These are phyloP conservation scores for Chiloscyllium plagiosum DNA, from an alignment of 2,113 vertebrate species.

Conservation along the genomic window DNA sequence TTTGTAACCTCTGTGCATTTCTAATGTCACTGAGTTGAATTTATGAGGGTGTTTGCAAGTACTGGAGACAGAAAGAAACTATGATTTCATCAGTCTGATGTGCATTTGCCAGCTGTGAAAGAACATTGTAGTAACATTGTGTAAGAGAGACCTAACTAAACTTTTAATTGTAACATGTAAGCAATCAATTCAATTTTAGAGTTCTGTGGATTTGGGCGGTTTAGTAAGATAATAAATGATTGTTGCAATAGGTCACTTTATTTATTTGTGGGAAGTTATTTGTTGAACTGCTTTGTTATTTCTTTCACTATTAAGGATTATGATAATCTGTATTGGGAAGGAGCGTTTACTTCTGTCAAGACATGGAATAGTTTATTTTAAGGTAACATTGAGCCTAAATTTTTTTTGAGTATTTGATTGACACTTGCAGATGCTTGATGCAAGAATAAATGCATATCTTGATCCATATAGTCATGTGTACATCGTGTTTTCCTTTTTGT, in stretches of 20 bases:
- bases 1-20: background rate
- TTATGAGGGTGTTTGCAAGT: background rate
- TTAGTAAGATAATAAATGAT: background rate
- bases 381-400: background rate
- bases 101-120: background rate
- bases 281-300: background rate
- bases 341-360: background rate
- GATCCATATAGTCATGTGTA: background rate
- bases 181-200: background rate
- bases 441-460: background rate
- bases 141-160: background rate
- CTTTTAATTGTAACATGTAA: background rate
- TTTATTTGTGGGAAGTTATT: background rate
- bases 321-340: background rate
- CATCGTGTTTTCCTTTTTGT: background rate
- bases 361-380: background rate
- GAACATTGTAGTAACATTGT: background rate
- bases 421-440: background rate
- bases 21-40: background rate
- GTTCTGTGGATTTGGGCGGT: background rate
- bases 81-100: background rate
- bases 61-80: background rate
- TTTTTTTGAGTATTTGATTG: background rate
- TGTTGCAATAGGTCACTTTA: background rate
- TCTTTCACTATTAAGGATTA: background rate